A percentile compares a stretch with the other conserved stretches of the same genome.
Evolutionary conservation across 2,797 vertebrate species (phyloP).

Genomic region (Varecia variegata): DNA sequence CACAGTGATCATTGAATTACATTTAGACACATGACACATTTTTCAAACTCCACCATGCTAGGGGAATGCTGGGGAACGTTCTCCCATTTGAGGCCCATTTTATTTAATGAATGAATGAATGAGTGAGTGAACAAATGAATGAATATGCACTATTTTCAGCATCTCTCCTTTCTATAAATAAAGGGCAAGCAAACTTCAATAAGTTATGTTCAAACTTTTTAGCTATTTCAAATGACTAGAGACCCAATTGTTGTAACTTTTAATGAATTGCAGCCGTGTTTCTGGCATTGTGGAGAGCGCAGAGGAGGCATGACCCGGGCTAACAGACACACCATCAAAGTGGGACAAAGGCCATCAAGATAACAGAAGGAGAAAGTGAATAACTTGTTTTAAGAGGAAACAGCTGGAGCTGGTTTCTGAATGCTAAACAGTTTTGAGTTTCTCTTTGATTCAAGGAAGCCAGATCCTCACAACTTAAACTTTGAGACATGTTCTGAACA

Average conservation of each 20-base stretch:
- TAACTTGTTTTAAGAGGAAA: slow-evolving; percentile 58
- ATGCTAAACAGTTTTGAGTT: slow-evolving; percentile 75
- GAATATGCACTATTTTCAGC: not conserved
- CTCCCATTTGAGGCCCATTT: not conserved
- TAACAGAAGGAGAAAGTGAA: slow-evolving; percentile 71
- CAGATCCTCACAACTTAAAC: slow-evolving; percentile 67
- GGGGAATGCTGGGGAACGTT: not conserved
- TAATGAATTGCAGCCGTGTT: slow-evolving; percentile 45
- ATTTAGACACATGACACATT: not conserved
- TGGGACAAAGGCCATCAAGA: slow-evolving; percentile 63
- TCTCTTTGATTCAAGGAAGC: slow-evolving; percentile 72
- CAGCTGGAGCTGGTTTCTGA: slow-evolving; percentile 77
- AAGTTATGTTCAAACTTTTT: slow-evolving; percentile 51
- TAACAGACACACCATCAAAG: slow-evolving; percentile 54
- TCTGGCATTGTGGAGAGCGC: slow-evolving; percentile 60
- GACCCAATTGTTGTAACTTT: slow-evolving; percentile 56
- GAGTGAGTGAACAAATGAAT: not conserved
- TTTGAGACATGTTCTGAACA: slow-evolving; percentile 73
- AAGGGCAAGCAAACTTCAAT: slow-evolving; percentile 38
- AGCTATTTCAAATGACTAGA: slow-evolving; percentile 38
- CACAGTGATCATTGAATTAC: not conserved
- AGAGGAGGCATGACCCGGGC: slow-evolving; percentile 53
- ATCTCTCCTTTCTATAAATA: slow-evolving; percentile 18
- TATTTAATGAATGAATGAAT: not conserved
- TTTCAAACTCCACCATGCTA: not conserved